phyloP scores from a whole-genome alignment of 30 jellyfish, hydroid and myxozoan species.

The Aurelia coerulea region DNA sequence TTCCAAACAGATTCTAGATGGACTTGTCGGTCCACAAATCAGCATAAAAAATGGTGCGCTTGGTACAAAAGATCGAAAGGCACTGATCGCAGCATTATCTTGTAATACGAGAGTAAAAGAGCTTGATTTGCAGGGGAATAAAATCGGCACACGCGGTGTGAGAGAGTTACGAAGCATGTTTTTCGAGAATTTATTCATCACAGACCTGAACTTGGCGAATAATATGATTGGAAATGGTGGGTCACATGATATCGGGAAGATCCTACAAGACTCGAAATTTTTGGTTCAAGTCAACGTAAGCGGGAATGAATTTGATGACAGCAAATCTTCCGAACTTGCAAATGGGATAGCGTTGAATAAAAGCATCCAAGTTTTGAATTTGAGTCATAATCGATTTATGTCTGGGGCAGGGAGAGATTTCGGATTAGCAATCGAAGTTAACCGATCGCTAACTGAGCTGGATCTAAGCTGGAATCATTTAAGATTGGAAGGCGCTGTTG shows the following conservation, averaged over 20 bases:
- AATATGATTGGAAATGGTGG: constrained; percentile 49
- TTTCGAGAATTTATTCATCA: constrained; percentile 25
- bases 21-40: not conserved
- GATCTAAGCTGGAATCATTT: constrained; percentile 82
- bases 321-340: constrained; percentile 23
- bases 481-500: constrained; percentile 67
- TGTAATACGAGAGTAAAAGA: constrained; percentile 27
- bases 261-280: constrained; percentile 2
- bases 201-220: constrained; percentile 54
- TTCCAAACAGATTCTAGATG: constrained; percentile 4
- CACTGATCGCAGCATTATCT: constrained; percentile 31
- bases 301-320: constrained; percentile 58
- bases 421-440: constrained; percentile 41
- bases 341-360: constrained; percentile 31
- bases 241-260: constrained; percentile 19
- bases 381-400: constrained; percentile 59
- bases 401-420: constrained; percentile 52
- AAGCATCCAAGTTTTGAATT: constrained; percentile 13
- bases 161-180: constrained; percentile 28
- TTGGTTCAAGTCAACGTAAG: constrained; percentile 30
- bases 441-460: constrained; percentile 29
- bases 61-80: constrained; percentile 37
- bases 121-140: constrained; percentile 49
- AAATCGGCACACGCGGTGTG: constrained; percentile 18
- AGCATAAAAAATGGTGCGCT: constrained; percentile 30